phyloP scores from a whole-genome alignment of 2,888 invertebrate genomes.

The Stenotaenia linearis region DNA sequence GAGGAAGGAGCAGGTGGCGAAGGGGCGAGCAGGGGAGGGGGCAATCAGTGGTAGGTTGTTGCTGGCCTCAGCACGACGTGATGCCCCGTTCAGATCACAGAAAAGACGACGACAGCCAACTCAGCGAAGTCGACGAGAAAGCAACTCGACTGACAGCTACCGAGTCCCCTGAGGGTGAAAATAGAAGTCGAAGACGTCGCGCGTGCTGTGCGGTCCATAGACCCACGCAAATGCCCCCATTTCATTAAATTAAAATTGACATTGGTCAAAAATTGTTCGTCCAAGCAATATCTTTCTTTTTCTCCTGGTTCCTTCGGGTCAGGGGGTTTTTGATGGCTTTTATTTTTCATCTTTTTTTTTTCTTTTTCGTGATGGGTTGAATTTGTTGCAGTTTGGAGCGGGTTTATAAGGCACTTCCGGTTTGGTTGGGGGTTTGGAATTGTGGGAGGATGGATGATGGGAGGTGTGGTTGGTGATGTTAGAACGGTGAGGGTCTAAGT shows the following conservation, averaged over 20 bases:
- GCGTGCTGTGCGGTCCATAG: neutral
- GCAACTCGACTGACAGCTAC: neutral
- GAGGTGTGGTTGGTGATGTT: too few species aligned
- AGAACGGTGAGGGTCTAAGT: too few species aligned
- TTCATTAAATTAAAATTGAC: neutral
- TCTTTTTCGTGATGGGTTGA: too few species aligned
- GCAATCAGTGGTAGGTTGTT: conserved; percentile 3
- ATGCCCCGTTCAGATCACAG: neutral
- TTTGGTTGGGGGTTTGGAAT: too few species aligned
- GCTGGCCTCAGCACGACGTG: conserved; percentile 15
- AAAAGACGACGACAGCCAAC: neutral
- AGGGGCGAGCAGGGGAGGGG: neutral
- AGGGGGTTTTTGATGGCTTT: too few species aligned
- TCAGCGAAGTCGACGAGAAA: neutral
- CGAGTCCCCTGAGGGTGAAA: neutral
- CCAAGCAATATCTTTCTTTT: neutral
- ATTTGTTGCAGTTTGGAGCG: too few species aligned
- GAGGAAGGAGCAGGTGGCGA: neutral
- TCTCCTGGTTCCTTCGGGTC: neutral
- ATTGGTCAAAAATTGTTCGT: neutral
- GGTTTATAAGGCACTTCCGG: too few species aligned
- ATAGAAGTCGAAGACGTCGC: neutral
- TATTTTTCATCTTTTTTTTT: too few species aligned
- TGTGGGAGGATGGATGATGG: too few species aligned
- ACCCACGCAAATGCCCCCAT: neutral